Evolutionary conservation across 1,140 invertebrate species (phyloP), one percentile per base, ranked within the genome.

Genomic region (Nasonia vitripennis): DNA sequence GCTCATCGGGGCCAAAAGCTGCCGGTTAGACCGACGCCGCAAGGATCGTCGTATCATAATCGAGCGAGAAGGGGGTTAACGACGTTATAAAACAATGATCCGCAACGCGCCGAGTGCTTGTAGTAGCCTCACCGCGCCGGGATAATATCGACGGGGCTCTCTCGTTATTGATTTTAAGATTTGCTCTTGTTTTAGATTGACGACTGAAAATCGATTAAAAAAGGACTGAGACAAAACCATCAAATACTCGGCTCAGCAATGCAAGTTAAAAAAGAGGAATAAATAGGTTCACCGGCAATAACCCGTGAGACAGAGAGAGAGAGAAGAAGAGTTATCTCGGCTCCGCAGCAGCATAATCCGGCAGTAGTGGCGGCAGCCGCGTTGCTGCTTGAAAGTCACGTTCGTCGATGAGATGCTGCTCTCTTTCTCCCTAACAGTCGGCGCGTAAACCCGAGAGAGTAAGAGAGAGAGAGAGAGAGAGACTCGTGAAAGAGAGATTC

Each of bases 71-170:
- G 10, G 75, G 45, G 75, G 75, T 78, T 78, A 78, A 78, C 75
- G 45, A 78, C 75, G 75, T 78, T 78, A 78, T 78, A 78, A 78
- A 78, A 78, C 45, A 78, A 78, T 78, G 75, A 78, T 78, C 75
- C 37, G 75, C 41, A 12, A 75, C 68, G 68, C 68, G 23, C 27
- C 23, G 68, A 71, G 68, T 71, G 27, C 23, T 71, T 71, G 10
- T 34, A 34, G 68, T 71, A 62, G 27, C 27, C 7, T 71, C 27
- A 17, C 23, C 31, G 1, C 68, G 68, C 23, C 68, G 55, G 17
- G 6, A 62, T 62, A 62, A 62, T n/a, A n/a, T n/a, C 20, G 55
- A 62, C 17, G 17, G 3, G 3, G 55, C 55, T 62, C 55, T 62
- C 5, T 41, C 37, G 41, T 6, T 62, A 62, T 62, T 6, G 55